These are phyloP conservation scores for Morone saxatilis DNA, from an alignment of 2,113 vertebrate species.

Conservation along the genomic window DNA sequence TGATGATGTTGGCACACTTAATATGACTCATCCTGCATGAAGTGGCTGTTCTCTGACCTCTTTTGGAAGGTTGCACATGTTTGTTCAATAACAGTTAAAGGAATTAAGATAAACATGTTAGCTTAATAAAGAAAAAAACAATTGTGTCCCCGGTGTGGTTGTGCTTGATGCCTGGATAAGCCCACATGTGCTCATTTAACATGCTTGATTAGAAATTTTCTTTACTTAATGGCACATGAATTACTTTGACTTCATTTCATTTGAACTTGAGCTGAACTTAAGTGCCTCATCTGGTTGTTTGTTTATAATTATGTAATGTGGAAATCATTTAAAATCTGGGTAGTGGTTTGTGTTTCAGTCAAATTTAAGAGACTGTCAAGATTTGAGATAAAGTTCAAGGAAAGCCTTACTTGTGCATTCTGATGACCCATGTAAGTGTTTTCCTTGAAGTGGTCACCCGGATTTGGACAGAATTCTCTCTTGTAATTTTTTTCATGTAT, in stretches of 20 bases:
- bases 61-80: slow-evolving; percentile 77
- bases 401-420: slow-evolving; percentile 31
- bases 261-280: slow-evolving; percentile 35
- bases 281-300: slow-evolving; percentile 44
- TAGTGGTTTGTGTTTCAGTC: slow-evolving; percentile 5
- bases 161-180: slow-evolving; percentile 28
- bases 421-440: slow-evolving; percentile 32
- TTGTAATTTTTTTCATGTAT: slow-evolving; percentile 22
- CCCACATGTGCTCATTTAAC: slow-evolving; percentile 42
- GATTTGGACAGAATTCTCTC: slow-evolving; percentile 29
- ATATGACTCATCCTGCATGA: slow-evolving; percentile 50
- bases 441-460: slow-evolving; percentile 42
- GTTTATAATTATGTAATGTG: slow-evolving; percentile 44
- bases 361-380: slow-evolving; percentile 36
- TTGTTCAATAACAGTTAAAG: slow-evolving; percentile 52
- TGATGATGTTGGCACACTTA: slow-evolving; percentile 35
- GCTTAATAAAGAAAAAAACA: slow-evolving; percentile 40
- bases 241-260: slow-evolving; percentile 39
- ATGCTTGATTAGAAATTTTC: slow-evolving; percentile 42
- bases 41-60: slow-evolving; percentile 72
- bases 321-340: slow-evolving; percentile 47
- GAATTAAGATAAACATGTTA: slow-evolving; percentile 55
- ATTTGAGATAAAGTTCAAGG: slow-evolving; percentile 43
- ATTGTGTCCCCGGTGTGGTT: slow-evolving; percentile 9
- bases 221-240: slow-evolving; percentile 33